Base-by-base conservation (phyloP, 2,113 vertebrate species). In the Gobius niger region DNA sequence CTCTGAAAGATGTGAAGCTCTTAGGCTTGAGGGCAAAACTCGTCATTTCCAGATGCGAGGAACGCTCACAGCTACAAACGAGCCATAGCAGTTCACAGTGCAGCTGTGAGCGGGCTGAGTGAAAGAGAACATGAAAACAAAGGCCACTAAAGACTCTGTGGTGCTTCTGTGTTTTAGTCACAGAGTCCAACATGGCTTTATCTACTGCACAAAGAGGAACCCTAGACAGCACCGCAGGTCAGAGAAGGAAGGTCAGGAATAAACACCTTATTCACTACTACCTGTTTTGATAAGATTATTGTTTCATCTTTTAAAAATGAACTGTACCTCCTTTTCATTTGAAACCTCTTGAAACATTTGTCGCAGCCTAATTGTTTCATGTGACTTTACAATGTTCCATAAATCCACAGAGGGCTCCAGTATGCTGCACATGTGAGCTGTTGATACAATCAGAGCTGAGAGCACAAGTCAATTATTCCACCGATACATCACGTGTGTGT, bases 21-120 rank as follows among this genome's bases (percentile, higher is more conserved):
- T 52, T 53, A 1, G 13, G 1, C 7, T 19, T 67, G 51, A 14
- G 65, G 65, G 70, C 67, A 34, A 47, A 65, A 44, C 51, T 50
- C 54, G 72, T 63, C 50, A 74, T 77, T 75, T 49, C 71, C 78
- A 85, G 73, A 87, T 84, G 77, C 83, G 65, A 67, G 41, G 62
- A 54, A 53, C 19, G 65, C 66, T 70, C 69, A 73, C 56, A 68
- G 65, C 69, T 76, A 61, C 61, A 80, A 82, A 82, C 54, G 44
- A 74, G 82, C 66, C 77, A 76, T 70, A 78, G 84, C 78, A 84
- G 75, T 81, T 82, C 77, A 76, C 83, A 76, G 68, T 67, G 62
- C 69, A 19, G 64, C 71, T 47, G n/a, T 71, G 64, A 54, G 14
- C 9, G 24, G 1, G 42, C 7, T 60, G 40, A 41, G 52, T 52